Conservation (phyloP, 2,797 vertebrate species). For the Brachyalestes nurse region DNA sequence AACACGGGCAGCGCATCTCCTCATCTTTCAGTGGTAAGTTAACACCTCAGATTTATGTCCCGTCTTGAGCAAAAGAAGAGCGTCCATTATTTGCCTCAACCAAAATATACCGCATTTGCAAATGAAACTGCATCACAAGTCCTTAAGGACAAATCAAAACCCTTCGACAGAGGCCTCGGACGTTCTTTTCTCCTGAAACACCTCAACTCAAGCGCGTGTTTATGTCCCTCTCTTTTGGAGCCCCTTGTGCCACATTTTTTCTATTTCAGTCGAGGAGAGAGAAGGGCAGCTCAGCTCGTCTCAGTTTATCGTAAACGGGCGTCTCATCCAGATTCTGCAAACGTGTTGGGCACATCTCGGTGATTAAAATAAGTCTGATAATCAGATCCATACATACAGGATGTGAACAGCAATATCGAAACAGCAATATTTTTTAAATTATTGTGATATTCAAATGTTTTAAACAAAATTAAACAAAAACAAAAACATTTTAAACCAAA, state of each 20-base stretch:
- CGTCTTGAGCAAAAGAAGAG: not conserved
- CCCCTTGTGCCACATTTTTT: not conserved
- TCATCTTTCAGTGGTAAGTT: conserved; percentile 43
- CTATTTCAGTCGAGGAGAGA: not conserved
- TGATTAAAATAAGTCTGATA: not conserved
- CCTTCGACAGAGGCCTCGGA: not conserved
- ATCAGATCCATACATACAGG: not conserved
- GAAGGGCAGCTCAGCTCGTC: not conserved
- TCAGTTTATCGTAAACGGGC: conserved; percentile 1
- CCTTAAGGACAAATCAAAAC: not conserved
- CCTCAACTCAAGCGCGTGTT: not conserved
- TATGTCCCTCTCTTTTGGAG: not conserved
- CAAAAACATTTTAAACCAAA: no score
- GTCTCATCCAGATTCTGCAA: conserved; percentile 1
- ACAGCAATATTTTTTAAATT: no score
- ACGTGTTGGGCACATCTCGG: not conserved
- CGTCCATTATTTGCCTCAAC: not conserved
- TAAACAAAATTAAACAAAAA: no score
- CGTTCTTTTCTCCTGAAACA: not conserved
- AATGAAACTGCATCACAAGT: not conserved
- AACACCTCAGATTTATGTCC: conserved; percentile 37
- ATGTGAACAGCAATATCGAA: no score
- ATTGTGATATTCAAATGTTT: no score
- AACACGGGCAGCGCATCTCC: conserved; percentile 27
- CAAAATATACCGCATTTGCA: not conserved